A percentile compares a stretch with the other conserved stretches of the same genome.
phyloP scores from a whole-genome alignment of 2,888 invertebrate species.

The Cerceris ruficornis region DNA sequence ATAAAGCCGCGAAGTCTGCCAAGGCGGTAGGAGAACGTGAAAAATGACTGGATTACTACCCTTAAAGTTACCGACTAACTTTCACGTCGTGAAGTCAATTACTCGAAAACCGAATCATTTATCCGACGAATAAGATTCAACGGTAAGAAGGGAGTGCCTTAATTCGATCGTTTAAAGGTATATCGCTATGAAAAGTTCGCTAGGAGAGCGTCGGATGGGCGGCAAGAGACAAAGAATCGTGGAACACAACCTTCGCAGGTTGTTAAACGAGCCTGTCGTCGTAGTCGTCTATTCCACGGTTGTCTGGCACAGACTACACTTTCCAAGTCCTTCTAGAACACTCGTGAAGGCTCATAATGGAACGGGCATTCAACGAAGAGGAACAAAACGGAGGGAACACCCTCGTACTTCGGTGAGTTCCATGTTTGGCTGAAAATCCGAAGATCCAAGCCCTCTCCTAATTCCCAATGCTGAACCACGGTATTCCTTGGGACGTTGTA shows the following conservation, averaged over 20 bases:
- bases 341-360: conserved; percentile 44
- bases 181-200: neutral
- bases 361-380: conserved; percentile 40
- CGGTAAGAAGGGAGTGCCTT: too few species aligned
- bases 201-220: neutral
- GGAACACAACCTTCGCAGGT: conserved; percentile 1
- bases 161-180: neutral
- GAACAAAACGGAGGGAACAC: conserved; percentile 42
- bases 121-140: too few species aligned
- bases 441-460: conserved; percentile 42
- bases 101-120: too few species aligned
- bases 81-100: too few species aligned
- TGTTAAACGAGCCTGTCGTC: conserved; percentile 18
- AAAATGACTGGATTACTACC: too few species aligned
- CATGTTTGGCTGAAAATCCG: conserved; percentile 44
- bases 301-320: conserved; percentile 45
- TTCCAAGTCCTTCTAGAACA: conserved; percentile 22
- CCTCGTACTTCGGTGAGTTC: conserved; percentile 10
- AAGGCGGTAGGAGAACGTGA: too few species aligned
- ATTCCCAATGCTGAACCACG: conserved; percentile 42
- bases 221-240: neutral
- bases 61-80: too few species aligned
- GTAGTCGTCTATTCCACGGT: conserved; percentile 43
- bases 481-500: conserved; percentile 25
- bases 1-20: too few species aligned